These are phyloP conservation scores for Corvus moneduloides DNA, from an alignment of 2,113 vertebrate genomes.

Conservation along the genomic window DNA sequence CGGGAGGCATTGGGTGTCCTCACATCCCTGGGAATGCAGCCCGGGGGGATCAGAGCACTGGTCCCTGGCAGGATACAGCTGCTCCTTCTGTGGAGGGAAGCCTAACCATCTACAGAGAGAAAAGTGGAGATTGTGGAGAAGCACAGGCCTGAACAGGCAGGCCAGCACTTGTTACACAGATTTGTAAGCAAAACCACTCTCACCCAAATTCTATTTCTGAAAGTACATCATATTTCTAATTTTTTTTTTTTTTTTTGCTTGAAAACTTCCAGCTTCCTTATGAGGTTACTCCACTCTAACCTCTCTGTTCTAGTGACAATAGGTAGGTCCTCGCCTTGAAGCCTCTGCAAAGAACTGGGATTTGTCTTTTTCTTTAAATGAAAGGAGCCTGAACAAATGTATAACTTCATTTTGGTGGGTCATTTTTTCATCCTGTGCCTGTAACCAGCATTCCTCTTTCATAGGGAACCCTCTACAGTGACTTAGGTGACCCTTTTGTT, in stretches of 20 bases:
- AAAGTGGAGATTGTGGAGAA: not conserved
- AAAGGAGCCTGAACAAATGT: constrained; percentile 6
- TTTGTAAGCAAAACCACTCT: not conserved
- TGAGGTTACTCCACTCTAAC: not conserved
- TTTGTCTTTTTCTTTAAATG: constrained; percentile 21
- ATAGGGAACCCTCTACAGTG: not conserved
- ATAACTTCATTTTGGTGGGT: not conserved
- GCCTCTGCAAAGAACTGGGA: not conserved
- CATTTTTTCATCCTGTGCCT: not conserved
- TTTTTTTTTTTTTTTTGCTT: not conserved
- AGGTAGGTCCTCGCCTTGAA: not conserved
- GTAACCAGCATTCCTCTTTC: not conserved
- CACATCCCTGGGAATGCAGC: not conserved
- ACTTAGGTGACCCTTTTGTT: constrained; percentile 24
- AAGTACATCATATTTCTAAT: not conserved
- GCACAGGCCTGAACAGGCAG: not conserved
- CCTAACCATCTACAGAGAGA: not conserved
- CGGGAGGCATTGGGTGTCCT: not conserved
- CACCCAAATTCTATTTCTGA: not conserved
- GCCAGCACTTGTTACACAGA: not conserved
- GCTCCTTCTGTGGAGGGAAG: not conserved
- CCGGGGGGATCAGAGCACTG: not conserved
- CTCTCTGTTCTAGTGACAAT: not conserved
- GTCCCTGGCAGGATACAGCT: not conserved
- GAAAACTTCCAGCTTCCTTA: not conserved